Base-by-base conservation (phyloP, 2,797 vertebrate genomes). In the Triplophysa yarkandensis region DNA sequence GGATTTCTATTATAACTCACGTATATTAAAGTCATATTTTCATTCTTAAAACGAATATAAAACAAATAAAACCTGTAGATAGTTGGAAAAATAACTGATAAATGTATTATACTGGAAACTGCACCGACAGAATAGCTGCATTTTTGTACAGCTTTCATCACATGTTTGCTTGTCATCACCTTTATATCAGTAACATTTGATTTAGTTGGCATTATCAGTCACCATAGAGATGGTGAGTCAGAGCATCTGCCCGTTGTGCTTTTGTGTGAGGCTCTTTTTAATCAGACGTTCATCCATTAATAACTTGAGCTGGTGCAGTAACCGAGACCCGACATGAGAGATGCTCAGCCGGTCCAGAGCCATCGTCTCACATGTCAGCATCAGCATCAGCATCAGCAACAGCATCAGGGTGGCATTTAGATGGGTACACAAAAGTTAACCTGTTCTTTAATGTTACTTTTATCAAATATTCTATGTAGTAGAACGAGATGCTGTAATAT, bases 231-330 rank as follows among this genome's bases (percentile, higher is more conserved):
- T 17, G 30, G 52, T 36, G 62, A 74, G 71, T 66, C 50, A 36
- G 19, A 61, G 58, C 14, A 27, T 70, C 21, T 60, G 71, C 27
- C 23, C 28, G 27, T 28, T 57, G 21, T 23, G n/a, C 43, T 30
- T 61, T 70, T 54, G 58, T 67, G 17, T 62, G 23, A 69, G 57
- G 74, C 46, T n/a, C 54, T 50, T 81, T 85, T 88, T 88, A 83
- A 90, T 88, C 87, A 88, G 83, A 58, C 65, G 79, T 71, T 86
- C 85, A 90, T 93, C 80, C 82, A 91, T 92, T 89, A 93, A 89
- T 93, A 89, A 94, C 88, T 71, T 30, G 48, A 50, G 84, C 85
- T 89, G 86, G 81, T 71, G 78, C 85, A 84, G 21, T 86, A 90
- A 89, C 83, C 16, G 83, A 91, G 76, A 78, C 66, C 89, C 80